Conservation (phyloP, 2,113 vertebrate genomes). For the Egretta garzetta region DNA sequence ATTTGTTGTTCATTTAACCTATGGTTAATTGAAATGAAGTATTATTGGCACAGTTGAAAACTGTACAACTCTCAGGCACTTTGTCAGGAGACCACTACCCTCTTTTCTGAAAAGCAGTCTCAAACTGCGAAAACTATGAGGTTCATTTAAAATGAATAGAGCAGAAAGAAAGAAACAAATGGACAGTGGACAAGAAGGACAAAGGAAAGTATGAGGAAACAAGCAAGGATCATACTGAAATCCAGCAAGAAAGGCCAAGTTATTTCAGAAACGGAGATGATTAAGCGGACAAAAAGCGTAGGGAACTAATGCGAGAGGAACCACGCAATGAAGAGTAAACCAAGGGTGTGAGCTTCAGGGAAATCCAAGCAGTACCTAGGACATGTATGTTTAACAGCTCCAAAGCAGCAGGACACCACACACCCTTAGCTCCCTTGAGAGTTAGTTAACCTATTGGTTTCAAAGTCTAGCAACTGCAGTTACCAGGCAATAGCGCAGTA, state of each 20-base stretch:
- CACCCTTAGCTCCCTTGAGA: neutral
- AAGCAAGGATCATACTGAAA: neutral
- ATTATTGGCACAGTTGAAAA: neutral
- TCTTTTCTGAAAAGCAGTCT: neutral
- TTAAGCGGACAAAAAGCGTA: neutral
- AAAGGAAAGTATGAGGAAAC: neutral
- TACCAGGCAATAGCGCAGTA: neutral
- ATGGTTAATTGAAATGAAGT: neutral
- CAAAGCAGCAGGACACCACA: neutral
- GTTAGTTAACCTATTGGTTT: neutral
- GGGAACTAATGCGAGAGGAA: neutral
- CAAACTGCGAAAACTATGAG: neutral
- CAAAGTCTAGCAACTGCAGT: conserved; percentile 4
- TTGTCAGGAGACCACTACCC: neutral
- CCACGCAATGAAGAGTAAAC: neutral
- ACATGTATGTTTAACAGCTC: neutral
- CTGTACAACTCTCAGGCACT: neutral
- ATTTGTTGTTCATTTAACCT: neutral
- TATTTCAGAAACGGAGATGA: neutral
- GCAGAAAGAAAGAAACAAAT: neutral
- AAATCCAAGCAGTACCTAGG: neutral
- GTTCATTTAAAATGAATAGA: neutral
- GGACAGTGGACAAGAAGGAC: neutral
- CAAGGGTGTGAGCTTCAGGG: neutral
- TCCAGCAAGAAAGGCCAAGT: neutral